Evolutionary conservation across 2,797 vertebrate genomes (phyloP), one percentile per base, ranked within the genome.

Genomic region (Hafferia zeledoni): DNA sequence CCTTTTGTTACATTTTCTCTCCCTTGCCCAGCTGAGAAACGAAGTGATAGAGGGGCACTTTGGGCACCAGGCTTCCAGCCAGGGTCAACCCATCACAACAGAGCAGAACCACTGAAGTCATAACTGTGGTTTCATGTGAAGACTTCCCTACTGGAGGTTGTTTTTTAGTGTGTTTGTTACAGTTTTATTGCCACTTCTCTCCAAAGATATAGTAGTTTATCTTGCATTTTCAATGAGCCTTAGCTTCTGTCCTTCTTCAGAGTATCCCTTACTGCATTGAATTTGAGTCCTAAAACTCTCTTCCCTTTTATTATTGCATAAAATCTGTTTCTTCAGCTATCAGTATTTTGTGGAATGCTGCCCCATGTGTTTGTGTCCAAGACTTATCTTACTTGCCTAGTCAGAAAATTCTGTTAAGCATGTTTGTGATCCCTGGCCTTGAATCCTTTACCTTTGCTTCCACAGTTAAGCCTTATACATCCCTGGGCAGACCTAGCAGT

Each of bases 341-440:
- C 78, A 71, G 10, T 35, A 72, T 69, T 72, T 76, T 3, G 3
- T 64, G 31, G 65, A 75, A 64, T 56, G 14, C 20, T 84, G 11
- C 78, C 57, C 33, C 16, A 6, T 83, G 25, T 55, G 23, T 88
- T 86, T 83, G 41, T 63, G 28, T 86, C 52, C 15, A 33, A 52
- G 69, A 63, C 57, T 94, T 86, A 28, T 77, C 57, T 68, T 74
- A 44, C 59, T 64, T 92, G 49, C 31, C 25, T 74, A 33, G 37
- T 53, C 15, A 60, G 77, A 83, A 93, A 92, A 87, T 71, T 69
- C 41, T 76, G 15, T 81, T 87, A 52, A 69, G 30, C 28, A 13
- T 74, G 75, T 90, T 90, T 94, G 65, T 67, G 60, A 83, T 69
- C 49, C 28, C 13, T 49, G 25, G 46, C 60, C 53, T 86, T 80